These are phyloP conservation scores for Fulica atra DNA, from an alignment of 2,113 vertebrate species.

Conservation along the genomic window DNA sequence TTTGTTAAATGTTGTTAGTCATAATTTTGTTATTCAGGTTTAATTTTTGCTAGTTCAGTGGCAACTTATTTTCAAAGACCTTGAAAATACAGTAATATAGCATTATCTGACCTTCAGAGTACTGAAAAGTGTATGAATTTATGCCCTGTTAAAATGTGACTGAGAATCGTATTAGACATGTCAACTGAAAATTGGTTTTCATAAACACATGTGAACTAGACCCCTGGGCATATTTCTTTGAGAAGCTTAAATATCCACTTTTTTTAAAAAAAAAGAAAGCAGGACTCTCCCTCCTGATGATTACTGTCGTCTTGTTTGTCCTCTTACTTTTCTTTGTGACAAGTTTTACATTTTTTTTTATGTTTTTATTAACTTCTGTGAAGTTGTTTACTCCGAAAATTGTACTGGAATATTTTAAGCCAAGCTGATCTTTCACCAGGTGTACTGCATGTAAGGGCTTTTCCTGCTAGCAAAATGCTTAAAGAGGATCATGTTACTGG, in stretches of 20 bases:
- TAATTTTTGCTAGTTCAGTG: slow-evolving; percentile 75
- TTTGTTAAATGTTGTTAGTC: slow-evolving; percentile 77
- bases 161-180: slow-evolving; percentile 62
- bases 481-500: slow-evolving; percentile 83
- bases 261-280: slow-evolving; percentile 49
- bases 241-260: slow-evolving; percentile 68
- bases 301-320: slow-evolving; percentile 60
- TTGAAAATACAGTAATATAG: slow-evolving; percentile 73
- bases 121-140: slow-evolving; percentile 67
- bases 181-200: slow-evolving; percentile 63
- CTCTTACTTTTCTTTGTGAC: slow-evolving; percentile 69
- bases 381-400: slow-evolving; percentile 94
- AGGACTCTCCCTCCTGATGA: slow-evolving; percentile 70
- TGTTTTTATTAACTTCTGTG: slow-evolving; percentile 95
- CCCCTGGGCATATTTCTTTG: slow-evolving; percentile 55
- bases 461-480: slow-evolving; percentile 83
- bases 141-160: slow-evolving; percentile 74
- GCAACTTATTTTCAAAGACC: slow-evolving; percentile 71
- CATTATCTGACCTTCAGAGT: slow-evolving; percentile 76
- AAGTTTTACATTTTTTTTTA: slow-evolving; percentile 73
- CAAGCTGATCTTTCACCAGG: slow-evolving; percentile 80
- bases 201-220: slow-evolving; percentile 19
- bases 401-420: slow-evolving; percentile 88
- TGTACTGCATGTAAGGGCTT: slow-evolving; percentile 81
- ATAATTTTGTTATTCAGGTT: slow-evolving; percentile 75